Base-by-base conservation (phyloP, 2,113 vertebrate genomes). In the Microcebus griseorufus region DNA sequence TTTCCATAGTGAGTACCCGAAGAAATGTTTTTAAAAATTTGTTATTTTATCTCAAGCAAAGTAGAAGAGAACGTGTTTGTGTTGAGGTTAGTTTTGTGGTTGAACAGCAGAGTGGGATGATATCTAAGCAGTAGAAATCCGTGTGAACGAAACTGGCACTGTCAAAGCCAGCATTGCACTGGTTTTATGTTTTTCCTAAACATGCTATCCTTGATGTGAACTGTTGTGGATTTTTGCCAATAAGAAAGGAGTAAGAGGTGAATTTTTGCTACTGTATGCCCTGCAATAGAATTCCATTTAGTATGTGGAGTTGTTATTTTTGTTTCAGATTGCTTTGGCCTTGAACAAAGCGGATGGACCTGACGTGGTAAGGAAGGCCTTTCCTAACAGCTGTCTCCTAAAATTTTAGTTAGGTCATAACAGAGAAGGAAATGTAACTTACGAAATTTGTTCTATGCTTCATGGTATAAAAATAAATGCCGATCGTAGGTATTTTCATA, bases 281-380 rank as follows among this genome's bases (percentile, higher is more conserved):
- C 64, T 80, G 42, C 93, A 96, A 65, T 78, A 78, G 87, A 97
- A 93, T 20, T 10, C 0, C 29, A 4, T 53, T 96, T 81, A 93
- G 10, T 96, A 94, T 87, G 84, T 86, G 69, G 69, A 97, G 22
- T 93, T 95, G 34, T 97, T 96, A 20, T 7, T 96, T 97, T 87
- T 88, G 86, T 98, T 98, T 85, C 98, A 99, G 99, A 99, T 99
- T 98, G 98, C 99, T 53, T 99, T 98, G 70, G 97, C 99, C 60
- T 98, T 99, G 91, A 99, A 98, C 95, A 98, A 98, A 93, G 98
- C 98, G 86, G 98, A 98, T 80, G 97, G 95, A 17, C 58, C 98
- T 34, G 93, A 95, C 25, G 96, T 99, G 99, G 99, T 99, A 98
- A 98, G 98, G 98, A 53, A 86, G 96, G 58, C 22, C 45, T 8